phyloP scores from a whole-genome alignment of 2,113 vertebrate genomes.

The Epinephelus lanceolatus region DNA sequence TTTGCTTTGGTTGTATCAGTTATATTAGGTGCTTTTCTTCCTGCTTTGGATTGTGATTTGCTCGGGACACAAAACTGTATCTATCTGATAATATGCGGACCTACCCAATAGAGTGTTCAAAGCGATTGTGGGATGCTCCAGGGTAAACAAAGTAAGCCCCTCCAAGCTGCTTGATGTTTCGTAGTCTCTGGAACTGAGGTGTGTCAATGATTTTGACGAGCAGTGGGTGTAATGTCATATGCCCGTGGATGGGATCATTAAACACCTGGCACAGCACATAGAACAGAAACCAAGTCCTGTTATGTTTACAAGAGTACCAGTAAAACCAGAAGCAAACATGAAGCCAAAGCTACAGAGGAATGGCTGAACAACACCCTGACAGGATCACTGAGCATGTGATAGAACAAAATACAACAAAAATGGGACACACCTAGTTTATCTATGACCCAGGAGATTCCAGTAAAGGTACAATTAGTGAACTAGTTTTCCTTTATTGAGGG shows the following conservation, averaged over 20 bases:
- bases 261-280: slow-evolving; percentile 3
- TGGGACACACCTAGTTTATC: not conserved
- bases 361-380: not conserved
- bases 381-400: not conserved
- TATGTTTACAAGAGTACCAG: no score
- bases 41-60: not conserved
- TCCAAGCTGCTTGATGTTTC: slow-evolving; percentile 95
- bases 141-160: slow-evolving; percentile 93
- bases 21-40: not conserved
- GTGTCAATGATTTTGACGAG: slow-evolving; percentile 82
- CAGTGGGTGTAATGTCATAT: no score
- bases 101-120: slow-evolving; percentile 94
- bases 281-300: not conserved
- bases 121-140: slow-evolving; percentile 95
- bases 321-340: not conserved
- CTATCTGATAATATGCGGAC: not conserved
- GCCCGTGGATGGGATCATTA: no score
- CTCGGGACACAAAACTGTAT: not conserved
- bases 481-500: not conserved
- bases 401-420: not conserved
- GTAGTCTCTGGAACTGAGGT: slow-evolving; percentile 93
- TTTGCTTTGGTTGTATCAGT: not conserved
- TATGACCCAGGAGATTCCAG: not conserved
- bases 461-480: not conserved
- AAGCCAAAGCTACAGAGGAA: not conserved